phyloP scores from a whole-genome alignment of 2,113 vertebrate genomes.

The Argyrosomus japonicus region DNA sequence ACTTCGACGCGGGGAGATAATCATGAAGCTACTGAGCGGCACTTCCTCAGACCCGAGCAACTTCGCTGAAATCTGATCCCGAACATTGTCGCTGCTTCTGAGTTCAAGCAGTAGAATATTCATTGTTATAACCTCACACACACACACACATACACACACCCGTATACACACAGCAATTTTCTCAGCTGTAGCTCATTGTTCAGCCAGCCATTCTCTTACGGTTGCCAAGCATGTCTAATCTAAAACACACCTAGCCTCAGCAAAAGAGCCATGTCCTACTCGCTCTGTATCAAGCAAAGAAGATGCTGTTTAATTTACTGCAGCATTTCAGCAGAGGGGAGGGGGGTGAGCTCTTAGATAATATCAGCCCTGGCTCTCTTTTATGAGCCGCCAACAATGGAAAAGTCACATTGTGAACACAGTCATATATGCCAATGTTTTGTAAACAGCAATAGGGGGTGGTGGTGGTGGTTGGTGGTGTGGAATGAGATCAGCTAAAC shows the following conservation, averaged over 20 bases:
- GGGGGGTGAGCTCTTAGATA: slow-evolving; percentile 44
- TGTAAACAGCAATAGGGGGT: slow-evolving; percentile 59
- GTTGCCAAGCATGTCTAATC: slow-evolving; percentile 80
- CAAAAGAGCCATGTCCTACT: slow-evolving; percentile 57
- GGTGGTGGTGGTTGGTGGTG: not conserved
- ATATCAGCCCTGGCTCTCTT: slow-evolving; percentile 52
- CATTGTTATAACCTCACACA: slow-evolving; percentile 46
- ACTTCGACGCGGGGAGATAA: slow-evolving; percentile 53
- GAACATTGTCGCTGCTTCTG: slow-evolving; percentile 50
- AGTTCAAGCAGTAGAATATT: slow-evolving; percentile 65
- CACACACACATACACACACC: not conserved
- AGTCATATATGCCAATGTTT: slow-evolving; percentile 53
- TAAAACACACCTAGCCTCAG: slow-evolving; percentile 82
- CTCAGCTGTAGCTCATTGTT: slow-evolving; percentile 75
- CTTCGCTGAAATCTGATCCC: slow-evolving; percentile 62
- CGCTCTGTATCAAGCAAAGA: slow-evolving; percentile 70
- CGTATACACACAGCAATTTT: slow-evolving; percentile 35
- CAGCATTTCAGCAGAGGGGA: slow-evolving; percentile 54
- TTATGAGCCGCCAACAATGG: slow-evolving; percentile 48
- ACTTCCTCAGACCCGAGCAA: slow-evolving; percentile 9
- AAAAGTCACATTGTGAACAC: slow-evolving; percentile 55
- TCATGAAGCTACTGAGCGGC: slow-evolving; percentile 32
- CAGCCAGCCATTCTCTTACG: slow-evolving; percentile 66
- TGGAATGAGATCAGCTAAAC: slow-evolving; percentile 37
- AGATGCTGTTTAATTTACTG: slow-evolving; percentile 74